Conservation (phyloP, 2,113 vertebrate genomes). For the Nothoprocta pentlandii region DNA sequence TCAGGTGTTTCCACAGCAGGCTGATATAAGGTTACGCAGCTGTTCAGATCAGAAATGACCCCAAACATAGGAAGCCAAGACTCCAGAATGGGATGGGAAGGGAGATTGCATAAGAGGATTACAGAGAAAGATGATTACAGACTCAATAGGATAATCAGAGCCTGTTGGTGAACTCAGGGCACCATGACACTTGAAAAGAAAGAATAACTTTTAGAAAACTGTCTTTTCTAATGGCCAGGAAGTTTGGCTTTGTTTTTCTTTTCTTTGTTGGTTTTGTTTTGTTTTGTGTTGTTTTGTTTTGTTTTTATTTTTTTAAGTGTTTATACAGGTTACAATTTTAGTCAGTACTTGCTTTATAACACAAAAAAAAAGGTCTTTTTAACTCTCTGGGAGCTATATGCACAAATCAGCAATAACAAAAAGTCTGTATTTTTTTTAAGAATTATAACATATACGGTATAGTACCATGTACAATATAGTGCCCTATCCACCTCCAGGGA, state of each 20-base stretch:
- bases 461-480: background rate
- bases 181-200: background rate
- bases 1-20: background rate
- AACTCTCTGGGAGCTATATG: background rate
- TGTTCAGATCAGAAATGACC: background rate
- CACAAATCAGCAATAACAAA: background rate
- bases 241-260: background rate
- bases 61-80: background rate
- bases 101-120: background rate
- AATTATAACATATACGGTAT: background rate
- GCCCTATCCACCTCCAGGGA: background rate
- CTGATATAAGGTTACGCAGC: background rate
- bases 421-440: background rate
- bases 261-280: too few relatives aligned
- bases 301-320: background rate
- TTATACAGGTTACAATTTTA: background rate
- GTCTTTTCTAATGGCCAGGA: background rate
- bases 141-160: background rate
- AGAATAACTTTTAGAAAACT: background rate
- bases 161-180: background rate
- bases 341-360: background rate
- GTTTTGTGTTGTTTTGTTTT: background rate
- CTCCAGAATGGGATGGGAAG: background rate
- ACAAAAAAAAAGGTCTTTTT: background rate
- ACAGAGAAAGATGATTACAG: background rate